phyloP scores from a whole-genome alignment of 2,888 invertebrate species.

The Protodeltote pygarga region DNA sequence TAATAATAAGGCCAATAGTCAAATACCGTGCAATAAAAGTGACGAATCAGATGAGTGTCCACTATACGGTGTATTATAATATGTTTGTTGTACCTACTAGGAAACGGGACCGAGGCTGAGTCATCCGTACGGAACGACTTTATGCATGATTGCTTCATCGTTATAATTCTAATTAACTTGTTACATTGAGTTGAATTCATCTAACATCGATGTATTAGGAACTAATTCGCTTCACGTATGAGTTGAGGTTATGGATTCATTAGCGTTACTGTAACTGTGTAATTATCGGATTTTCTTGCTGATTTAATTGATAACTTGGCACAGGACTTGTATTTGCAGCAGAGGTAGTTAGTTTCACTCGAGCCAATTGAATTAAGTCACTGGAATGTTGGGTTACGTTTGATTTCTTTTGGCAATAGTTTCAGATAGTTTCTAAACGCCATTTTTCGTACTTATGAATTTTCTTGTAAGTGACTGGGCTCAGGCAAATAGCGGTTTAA shows the following conservation, averaged over 20 bases:
- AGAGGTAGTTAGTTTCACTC: not conserved
- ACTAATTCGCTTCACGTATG: slow-evolving; percentile 1
- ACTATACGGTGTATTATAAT: slow-evolving; percentile 44
- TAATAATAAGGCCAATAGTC: slow-evolving; percentile 31
- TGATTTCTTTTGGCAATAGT: too few relatives aligned
- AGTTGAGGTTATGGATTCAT: slow-evolving; percentile 14
- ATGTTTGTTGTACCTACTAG: slow-evolving; percentile 49
- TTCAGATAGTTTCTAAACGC: too few relatives aligned
- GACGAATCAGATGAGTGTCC: slow-evolving; percentile 46
- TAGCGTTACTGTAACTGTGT: slow-evolving; percentile 16
- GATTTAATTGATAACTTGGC: slow-evolving; percentile 13
- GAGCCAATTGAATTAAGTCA: too few relatives aligned
- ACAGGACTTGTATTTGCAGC: not conserved
- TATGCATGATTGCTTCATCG: slow-evolving; percentile 54
- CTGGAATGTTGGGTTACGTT: too few relatives aligned
- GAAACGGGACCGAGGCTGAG: slow-evolving; percentile 64
- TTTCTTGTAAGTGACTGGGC: too few relatives aligned
- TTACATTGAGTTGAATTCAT: slow-evolving; percentile 14
- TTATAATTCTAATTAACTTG: slow-evolving; percentile 43
- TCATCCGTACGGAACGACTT: slow-evolving; percentile 65
- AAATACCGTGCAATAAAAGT: slow-evolving; percentile 29
- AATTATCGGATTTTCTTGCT: slow-evolving; percentile 27
- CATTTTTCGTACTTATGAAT: too few relatives aligned
- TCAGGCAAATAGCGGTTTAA: too few relatives aligned
- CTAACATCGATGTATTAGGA: slow-evolving; percentile 6